These are phyloP conservation scores for Heptranchias perlo DNA, from an alignment of 2,113 vertebrate species.

Conservation along the genomic window DNA sequence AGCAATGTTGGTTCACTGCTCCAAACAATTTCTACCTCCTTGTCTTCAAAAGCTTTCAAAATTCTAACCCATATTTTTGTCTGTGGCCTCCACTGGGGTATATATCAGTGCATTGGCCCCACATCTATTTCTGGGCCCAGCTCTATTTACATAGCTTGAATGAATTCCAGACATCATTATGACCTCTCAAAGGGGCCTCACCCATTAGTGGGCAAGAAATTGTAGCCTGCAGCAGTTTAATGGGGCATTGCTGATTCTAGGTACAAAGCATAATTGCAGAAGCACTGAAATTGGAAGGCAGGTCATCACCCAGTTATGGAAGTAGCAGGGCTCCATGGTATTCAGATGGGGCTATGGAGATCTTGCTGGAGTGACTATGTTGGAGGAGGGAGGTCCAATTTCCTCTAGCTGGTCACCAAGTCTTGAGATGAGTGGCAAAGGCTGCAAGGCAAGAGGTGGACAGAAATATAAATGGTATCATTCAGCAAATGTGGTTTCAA, in stretches of 20 bases:
- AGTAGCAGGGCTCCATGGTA: not conserved
- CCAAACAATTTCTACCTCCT: too few relatives aligned
- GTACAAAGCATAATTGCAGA: not conserved
- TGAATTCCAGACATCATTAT: not conserved
- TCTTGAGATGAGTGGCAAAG: not conserved
- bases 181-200: not conserved
- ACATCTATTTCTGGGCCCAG: not conserved
- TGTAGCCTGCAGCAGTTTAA: not conserved
- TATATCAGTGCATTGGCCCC: not conserved
- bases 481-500: too few relatives aligned
- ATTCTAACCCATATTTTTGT: not conserved
- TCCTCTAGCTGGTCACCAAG: not conserved
- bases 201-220: not conserved
- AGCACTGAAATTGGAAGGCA: not conserved
- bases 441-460: too few relatives aligned
- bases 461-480: too few relatives aligned
- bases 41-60: not conserved
- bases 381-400: not conserved
- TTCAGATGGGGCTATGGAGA: not conserved
- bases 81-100: not conserved
- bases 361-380: not conserved
- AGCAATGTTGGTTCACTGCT: too few relatives aligned
- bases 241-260: not conserved
- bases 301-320: not conserved
- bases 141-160: not conserved